Percentiles rank a stretch among this genome's conserved stretches.
phyloP scores from a whole-genome alignment of 2,888 invertebrate genomes.

The Andrena camellia region DNA sequence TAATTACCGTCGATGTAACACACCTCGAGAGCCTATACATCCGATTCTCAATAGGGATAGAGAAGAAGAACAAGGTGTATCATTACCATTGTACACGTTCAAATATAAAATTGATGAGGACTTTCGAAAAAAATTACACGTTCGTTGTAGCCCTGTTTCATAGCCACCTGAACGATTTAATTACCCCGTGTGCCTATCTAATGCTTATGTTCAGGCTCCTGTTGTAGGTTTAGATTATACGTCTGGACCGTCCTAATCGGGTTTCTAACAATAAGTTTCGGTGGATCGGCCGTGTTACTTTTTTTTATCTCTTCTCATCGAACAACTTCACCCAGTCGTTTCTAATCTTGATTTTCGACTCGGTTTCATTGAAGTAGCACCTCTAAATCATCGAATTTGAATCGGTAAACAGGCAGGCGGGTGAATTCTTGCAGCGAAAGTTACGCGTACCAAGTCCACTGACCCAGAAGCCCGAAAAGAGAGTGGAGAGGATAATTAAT shows the following conservation, averaged over 20 bases:
- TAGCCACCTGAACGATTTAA: slow-evolving; percentile 1
- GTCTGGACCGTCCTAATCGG: background rate
- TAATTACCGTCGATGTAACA: slow-evolving; percentile 62
- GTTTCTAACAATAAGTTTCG: background rate
- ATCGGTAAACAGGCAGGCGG: slow-evolving; percentile 19
- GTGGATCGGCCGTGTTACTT: background rate
- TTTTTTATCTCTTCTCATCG: background rate
- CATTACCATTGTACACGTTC: slow-evolving; percentile 6
- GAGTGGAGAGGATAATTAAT: slow-evolving; percentile 38
- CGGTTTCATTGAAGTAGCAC: background rate
- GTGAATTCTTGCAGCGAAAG: slow-evolving; percentile 67
- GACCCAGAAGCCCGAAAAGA: slow-evolving; percentile 56
- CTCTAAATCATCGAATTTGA: slow-evolving; percentile 34
- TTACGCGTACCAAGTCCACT: slow-evolving; percentile 46
- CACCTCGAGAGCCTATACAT: background rate
- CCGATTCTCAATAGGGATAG: background rate
- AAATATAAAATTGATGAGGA: slow-evolving; percentile 17
- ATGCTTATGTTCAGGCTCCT: slow-evolving; percentile 1
- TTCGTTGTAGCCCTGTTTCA: background rate
- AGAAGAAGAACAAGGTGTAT: slow-evolving; percentile 16
- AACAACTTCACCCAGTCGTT: background rate
- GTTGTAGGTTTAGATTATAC: background rate
- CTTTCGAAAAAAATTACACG: slow-evolving; percentile 29
- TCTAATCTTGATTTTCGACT: background rate
- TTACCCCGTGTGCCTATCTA: background rate